Evolutionary conservation across 2,797 vertebrate species (phyloP).

Genomic region (Pempheris klunzingeri): DNA sequence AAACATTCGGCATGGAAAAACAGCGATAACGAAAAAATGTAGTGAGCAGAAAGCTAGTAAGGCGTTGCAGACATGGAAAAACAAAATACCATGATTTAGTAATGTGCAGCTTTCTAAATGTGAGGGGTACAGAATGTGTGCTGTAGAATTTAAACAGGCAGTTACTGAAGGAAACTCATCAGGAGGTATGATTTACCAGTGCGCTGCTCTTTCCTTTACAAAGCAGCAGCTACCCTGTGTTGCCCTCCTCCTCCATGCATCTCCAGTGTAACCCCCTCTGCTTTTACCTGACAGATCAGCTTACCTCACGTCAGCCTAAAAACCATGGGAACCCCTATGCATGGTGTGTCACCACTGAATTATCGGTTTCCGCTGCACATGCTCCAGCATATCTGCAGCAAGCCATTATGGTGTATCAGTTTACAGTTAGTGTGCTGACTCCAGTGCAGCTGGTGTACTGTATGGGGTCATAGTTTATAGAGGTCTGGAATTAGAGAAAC

Average conservation of each 20-base stretch:
- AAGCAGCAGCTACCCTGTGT: constrained; percentile 45
- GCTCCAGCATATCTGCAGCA: constrained; percentile 78
- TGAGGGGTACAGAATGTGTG: constrained; percentile 48
- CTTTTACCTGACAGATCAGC: constrained; percentile 77
- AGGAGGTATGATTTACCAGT: constrained; percentile 73
- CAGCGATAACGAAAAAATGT: constrained; percentile 58
- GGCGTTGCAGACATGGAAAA: constrained; percentile 74
- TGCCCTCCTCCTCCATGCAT: constrained; percentile 26
- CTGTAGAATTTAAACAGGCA: constrained; percentile 68
- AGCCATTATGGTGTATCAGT: constrained; percentile 79
- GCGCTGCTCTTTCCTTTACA: constrained; percentile 55
- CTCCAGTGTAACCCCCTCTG: constrained; percentile 32
- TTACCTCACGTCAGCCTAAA: constrained; percentile 78
- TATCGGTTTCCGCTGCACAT: constrained; percentile 81
- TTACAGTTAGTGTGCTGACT: constrained; percentile 78
- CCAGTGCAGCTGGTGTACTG: constrained; percentile 76
- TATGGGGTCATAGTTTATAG: constrained; percentile 71
- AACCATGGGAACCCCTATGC: constrained; percentile 77
- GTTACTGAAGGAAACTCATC: constrained; percentile 74
- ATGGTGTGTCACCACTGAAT: constrained; percentile 80
- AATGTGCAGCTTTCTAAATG: constrained; percentile 68
- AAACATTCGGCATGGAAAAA: constrained; percentile 76
- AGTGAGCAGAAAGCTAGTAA: constrained; percentile 51
- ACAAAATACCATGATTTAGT: constrained; percentile 76
- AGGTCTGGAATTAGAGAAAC: constrained; percentile 75